Evolutionary conservation across 2,888 invertebrate genomes (phyloP), one percentile per base, ranked within the genome.

Genomic region (Drosophila austrosaltans): DNA sequence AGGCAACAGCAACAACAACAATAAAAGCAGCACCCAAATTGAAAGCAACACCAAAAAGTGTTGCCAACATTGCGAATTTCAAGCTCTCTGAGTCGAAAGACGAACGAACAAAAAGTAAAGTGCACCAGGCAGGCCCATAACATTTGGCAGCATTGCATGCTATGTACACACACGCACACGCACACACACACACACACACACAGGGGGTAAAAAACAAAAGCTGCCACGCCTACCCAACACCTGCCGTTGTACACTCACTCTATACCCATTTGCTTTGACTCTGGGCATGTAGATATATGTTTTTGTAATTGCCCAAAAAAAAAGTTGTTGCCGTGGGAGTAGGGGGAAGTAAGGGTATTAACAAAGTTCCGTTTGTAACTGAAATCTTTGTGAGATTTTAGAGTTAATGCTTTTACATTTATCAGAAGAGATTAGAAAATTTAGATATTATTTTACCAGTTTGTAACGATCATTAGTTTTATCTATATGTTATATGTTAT

Each of bases 31-130:
- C 76, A 75, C 72, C 79, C 83, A 86, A 79, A 83, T 82, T 83
- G 83, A 84, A 85, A 78, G 84, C 87, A 81, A 87, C 79, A 85
- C 85, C 88, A 80, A 82, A 87, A 77, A 75, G 73, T 79, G 84
- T 73, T 75, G 69, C 81, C 48, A 64, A 54, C 57, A 57, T 57
- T 57, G 57, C 39, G 57, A 57, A 10, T 25, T 48, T 57, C 22
- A 39, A 57, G 57, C 39, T 57, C 57, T 57, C 6, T 12, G 57
- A 28, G 64, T 36, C 36, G 36, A 72, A 57, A 66, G 53, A 61
- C 54, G 44, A 58, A 30, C 62, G 36, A n/a, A 36, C 36, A 36
- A 56, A 53, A 16, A 28, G 30, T 20, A 30, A 48, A 44, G 20
- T 30, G 63, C 12, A 57, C 32, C 57, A 36, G 48, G 48, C 48